Evolutionary conservation across 2,113 vertebrate species (phyloP).

Genomic region (Stigmatopora argus): DNA sequence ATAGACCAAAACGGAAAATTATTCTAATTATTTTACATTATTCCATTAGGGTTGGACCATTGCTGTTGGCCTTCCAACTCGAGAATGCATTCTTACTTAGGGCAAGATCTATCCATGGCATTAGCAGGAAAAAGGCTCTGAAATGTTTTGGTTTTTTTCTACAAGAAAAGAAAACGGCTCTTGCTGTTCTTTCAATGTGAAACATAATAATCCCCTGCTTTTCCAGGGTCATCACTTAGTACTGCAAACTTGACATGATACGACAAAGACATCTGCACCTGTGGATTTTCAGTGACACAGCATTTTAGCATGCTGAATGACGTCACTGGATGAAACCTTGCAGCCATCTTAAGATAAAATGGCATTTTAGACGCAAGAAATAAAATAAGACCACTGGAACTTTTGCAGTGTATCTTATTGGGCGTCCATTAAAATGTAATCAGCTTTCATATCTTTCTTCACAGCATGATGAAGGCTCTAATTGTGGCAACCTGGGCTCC

Average conservation of each 20-base stretch:
- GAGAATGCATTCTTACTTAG: too few relatives aligned
- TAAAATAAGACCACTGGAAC: background rate
- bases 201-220: constrained; percentile 3
- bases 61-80: too few relatives aligned
- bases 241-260: background rate
- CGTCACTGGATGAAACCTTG: background rate
- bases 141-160: constrained; percentile 5
- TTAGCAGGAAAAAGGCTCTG: background rate
- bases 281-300: background rate
- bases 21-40: too few relatives aligned
- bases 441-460: background rate
- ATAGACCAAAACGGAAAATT: too few relatives aligned
- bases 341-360: background rate
- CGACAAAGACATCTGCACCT: constrained; percentile 6
- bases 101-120: background rate
- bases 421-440: background rate
- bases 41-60: too few relatives aligned
- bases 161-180: background rate
- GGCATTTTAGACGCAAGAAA: too few relatives aligned
- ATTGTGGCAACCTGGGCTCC: constrained; percentile 64
- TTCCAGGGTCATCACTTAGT: constrained; percentile 17
- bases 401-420: background rate
- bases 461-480: constrained; percentile 72
- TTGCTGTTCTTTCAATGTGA: constrained; percentile 14
- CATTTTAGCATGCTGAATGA: too few relatives aligned